phyloP scores from a whole-genome alignment of 2,888 invertebrate species.

The Chalcosyrphus nemorum region DNA sequence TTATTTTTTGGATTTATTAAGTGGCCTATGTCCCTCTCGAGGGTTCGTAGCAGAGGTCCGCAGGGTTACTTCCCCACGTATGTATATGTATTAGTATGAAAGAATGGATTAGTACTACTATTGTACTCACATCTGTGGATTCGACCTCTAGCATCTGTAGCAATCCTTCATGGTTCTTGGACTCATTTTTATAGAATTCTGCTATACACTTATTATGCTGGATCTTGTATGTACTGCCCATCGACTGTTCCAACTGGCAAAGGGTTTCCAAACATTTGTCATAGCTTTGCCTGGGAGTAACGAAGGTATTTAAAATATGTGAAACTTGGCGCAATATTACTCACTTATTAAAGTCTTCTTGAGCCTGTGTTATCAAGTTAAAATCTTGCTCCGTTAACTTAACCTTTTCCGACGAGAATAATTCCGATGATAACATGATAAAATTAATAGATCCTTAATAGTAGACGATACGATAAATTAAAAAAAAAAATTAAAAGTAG shows the following conservation, averaged over 20 bases:
- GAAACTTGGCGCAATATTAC: neutral
- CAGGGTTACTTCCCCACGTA: too few species aligned
- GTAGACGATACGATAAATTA: too few species aligned
- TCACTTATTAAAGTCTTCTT: constrained; percentile 80
- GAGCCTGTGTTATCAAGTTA: constrained; percentile 79
- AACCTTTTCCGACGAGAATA: constrained; percentile 26
- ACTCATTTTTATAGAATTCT: constrained; percentile 89
- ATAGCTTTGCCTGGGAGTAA: constrained; percentile 76
- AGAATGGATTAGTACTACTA: too few species aligned
- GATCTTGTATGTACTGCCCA: constrained; percentile 75
- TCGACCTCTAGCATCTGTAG: constrained; percentile 85
- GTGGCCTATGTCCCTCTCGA: too few species aligned
- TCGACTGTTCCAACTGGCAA: constrained; percentile 77
- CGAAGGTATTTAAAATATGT: neutral
- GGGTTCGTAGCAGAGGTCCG: too few species aligned
- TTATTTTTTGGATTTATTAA: too few species aligned
- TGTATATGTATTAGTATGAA: too few species aligned
- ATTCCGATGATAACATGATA: constrained; percentile 43
- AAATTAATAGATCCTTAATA: neutral
- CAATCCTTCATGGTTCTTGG: constrained; percentile 89
- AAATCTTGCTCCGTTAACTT: constrained; percentile 76
- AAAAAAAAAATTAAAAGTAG: neutral
- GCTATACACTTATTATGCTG: constrained; percentile 91
- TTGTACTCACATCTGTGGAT: constrained; percentile 72
- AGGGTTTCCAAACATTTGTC: constrained; percentile 78